These are phyloP conservation scores for Andrena trimmerana DNA, from an alignment of 2,888 invertebrate genomes.

Conservation along the genomic window DNA sequence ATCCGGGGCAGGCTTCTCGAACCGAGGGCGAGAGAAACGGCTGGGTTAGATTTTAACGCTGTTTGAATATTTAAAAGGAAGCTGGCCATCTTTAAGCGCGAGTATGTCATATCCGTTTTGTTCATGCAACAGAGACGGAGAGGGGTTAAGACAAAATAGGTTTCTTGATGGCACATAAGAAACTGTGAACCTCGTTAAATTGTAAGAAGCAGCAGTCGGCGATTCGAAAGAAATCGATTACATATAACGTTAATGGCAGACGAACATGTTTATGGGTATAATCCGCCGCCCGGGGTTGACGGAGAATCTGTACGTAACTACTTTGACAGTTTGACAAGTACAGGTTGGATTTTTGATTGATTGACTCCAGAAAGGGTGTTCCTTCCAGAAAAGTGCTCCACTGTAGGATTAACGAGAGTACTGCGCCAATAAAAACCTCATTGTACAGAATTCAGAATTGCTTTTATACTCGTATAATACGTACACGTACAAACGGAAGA, in stretches of 20 bases:
- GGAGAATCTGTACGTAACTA: slow-evolving; percentile 82
- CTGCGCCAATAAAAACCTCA: neutral
- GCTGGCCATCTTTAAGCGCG: slow-evolving; percentile 81
- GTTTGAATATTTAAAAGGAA: slow-evolving; percentile 74
- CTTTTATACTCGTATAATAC: slow-evolving; percentile 34
- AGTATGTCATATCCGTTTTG: slow-evolving; percentile 83
- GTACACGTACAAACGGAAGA: neutral
- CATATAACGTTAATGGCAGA: slow-evolving; percentile 84
- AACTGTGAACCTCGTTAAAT: slow-evolving; percentile 78
- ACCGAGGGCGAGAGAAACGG: neutral
- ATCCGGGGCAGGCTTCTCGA: neutral
- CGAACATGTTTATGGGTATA: slow-evolving; percentile 84
- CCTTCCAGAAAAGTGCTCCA: slow-evolving; percentile 43
- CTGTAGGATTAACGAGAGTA: slow-evolving; percentile 30
- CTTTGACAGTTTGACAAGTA: slow-evolving; percentile 81
- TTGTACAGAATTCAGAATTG: neutral
- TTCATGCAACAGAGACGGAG: slow-evolving; percentile 77
- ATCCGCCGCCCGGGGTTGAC: slow-evolving; percentile 82
- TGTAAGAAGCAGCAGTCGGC: slow-evolving; percentile 69
- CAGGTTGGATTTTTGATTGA: slow-evolving; percentile 77
- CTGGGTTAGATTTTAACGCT: slow-evolving; percentile 1
- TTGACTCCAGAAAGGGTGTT: slow-evolving; percentile 62
- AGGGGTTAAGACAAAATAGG: slow-evolving; percentile 83
- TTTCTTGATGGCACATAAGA: slow-evolving; percentile 82
- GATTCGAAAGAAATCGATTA: slow-evolving; percentile 69